Base-by-base conservation (phyloP, 2,888 invertebrate genomes). In the Phyto melanocephala region DNA sequence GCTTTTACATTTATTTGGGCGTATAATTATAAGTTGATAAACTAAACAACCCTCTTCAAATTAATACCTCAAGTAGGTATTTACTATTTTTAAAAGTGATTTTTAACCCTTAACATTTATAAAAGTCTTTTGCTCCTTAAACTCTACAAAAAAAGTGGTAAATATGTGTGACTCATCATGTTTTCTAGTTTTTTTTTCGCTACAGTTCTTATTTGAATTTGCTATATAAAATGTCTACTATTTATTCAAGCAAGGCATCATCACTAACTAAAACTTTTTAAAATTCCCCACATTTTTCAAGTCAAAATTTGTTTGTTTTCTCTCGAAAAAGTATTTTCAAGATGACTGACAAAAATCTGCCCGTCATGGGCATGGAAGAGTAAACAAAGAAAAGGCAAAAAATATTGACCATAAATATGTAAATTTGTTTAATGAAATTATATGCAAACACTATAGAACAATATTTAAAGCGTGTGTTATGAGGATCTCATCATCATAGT, bases 361-460 rank as follows among this genome's bases (percentile, higher is more conserved):
- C 15, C 6, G 58, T 60, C 71, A 71, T 60, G 47, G 22, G 35
- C 35, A 52, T 28, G n/a, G 33, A 40, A 62, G 40, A 58, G 8
- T 3, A 28, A 75, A 75, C 35, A 75, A 68, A 67, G 60, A 15
- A 33, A 50, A 67, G 15, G 28, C 37, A 50, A 50, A 54, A 56
- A 52, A 58, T 52, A 75, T 68, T 80, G 65, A 75, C 70, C 80
- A 80, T 65, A 76, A 81, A 74, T 80, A 76, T 81, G 70, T 33
- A 71, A 81, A 81, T 81, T 81, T 76, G 13, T 54, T 62, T 58
- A 28, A 58, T 22, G 22, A 68, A 74, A 74, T 74, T 80, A 74
- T n/a, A n/a, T 68, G 47, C 15, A 80, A 68, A 80, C 35, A 65
- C 33, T 17, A 54, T 7, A 11, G 11, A 22, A 15, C 37, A 28